phyloP scores from a whole-genome alignment of 2,888 invertebrate species.

The Auanema sp. region DNA sequence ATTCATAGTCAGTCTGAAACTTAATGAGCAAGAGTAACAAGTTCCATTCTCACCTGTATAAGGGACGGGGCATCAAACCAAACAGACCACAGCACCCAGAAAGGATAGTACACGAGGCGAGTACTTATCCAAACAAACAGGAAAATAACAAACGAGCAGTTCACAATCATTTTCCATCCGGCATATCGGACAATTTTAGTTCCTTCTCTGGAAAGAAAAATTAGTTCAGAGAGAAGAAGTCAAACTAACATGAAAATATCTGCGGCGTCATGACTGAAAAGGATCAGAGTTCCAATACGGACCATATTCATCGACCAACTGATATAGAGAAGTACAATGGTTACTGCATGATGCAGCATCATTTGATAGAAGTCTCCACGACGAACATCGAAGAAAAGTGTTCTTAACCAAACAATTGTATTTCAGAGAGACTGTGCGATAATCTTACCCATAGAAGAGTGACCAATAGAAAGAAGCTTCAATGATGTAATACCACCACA shows the following conservation, averaged over 20 bases:
- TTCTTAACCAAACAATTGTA: slow-evolving; percentile 36
- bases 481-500: slow-evolving; percentile 91
- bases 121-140: slow-evolving; percentile 84
- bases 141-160: slow-evolving; percentile 83
- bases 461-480: slow-evolving; percentile 94
- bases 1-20: slow-evolving; percentile 38
- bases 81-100: slow-evolving; percentile 65
- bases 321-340: slow-evolving; percentile 79
- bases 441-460: slow-evolving; percentile 66
- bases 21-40: neutral
- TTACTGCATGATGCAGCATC: slow-evolving; percentile 85
- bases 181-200: slow-evolving; percentile 62
- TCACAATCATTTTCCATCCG: slow-evolving; percentile 83
- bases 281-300: slow-evolving; percentile 83
- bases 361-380: slow-evolving; percentile 77
- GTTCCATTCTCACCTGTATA: slow-evolving; percentile 39
- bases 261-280: slow-evolving; percentile 68
- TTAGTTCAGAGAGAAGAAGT: neutral
- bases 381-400: slow-evolving; percentile 64
- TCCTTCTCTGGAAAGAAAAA: slow-evolving; percentile 47
- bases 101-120: slow-evolving; percentile 83
- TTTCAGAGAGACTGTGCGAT: neutral
- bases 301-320: slow-evolving; percentile 94
- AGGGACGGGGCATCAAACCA: slow-evolving; percentile 62
- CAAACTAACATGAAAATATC: slow-evolving; percentile 67